Conservation (phyloP, 1,140 invertebrate species). For the Caerostris extrusa region DNA sequence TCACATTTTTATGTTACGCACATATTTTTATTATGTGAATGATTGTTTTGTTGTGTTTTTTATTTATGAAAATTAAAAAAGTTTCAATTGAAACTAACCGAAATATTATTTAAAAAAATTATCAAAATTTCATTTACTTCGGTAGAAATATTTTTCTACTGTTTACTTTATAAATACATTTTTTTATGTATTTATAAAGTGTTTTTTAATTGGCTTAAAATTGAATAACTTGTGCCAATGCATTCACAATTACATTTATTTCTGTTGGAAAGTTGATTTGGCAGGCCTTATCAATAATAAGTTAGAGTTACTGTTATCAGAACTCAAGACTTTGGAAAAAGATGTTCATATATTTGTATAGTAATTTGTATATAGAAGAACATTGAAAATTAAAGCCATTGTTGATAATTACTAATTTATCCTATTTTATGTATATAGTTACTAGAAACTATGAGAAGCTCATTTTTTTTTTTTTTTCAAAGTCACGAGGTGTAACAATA, state of each 20-base stretch:
- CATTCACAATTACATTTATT: neutral
- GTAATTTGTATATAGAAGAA: conserved; percentile 28
- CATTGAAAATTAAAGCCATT: neutral
- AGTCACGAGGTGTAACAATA: neutral
- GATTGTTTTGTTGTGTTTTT: neutral
- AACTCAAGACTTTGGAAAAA: neutral
- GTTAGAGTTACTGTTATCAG: neutral
- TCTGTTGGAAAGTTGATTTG: neutral
- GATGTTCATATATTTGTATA: conserved; percentile 45
- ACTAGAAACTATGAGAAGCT: neutral
- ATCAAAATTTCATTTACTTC: neutral
- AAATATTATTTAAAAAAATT: neutral
- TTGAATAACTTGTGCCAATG: neutral
- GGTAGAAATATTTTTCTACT: neutral
- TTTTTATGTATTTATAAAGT: neutral
- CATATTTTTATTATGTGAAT: neutral
- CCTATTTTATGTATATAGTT: conserved; percentile 23
- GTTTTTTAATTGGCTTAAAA: neutral
- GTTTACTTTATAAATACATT: neutral
- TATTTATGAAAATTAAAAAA: neutral
- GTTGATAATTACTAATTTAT: neutral
- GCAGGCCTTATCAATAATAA: conserved; percentile 24
- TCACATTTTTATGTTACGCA: neutral
- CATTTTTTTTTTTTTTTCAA: neutral
- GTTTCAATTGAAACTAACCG: neutral